A percentile compares a stretch with the other conserved stretches of the same genome.
Evolutionary conservation across 2,888 invertebrate species (phyloP).

Genomic region (Orgyia antiqua): DNA sequence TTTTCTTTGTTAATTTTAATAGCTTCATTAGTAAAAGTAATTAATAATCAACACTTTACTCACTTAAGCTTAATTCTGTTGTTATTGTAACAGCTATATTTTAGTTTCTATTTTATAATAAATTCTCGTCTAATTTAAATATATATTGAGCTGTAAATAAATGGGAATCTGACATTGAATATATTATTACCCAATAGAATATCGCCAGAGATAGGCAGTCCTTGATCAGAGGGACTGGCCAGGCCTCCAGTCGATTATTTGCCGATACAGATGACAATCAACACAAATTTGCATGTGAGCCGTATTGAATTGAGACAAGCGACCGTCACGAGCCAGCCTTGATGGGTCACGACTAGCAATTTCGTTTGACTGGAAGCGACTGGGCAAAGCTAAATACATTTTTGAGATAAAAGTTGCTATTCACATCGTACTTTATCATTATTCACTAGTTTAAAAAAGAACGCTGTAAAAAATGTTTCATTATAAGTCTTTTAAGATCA

Average conservation of each 20-base stretch:
- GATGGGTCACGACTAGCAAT: slow-evolving; percentile 30
- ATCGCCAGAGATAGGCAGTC: slow-evolving; percentile 7
- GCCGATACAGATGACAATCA: slow-evolving; percentile 64
- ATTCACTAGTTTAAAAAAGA: too few species aligned
- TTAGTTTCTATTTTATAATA: too few species aligned
- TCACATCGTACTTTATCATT: too few species aligned
- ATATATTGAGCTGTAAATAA: slow-evolving; percentile 19
- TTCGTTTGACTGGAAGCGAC: slow-evolving; percentile 23
- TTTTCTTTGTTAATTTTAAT: too few species aligned
- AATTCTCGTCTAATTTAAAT: slow-evolving; percentile 23
- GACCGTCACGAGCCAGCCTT: slow-evolving; percentile 42
- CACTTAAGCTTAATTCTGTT: too few species aligned
- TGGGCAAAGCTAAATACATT: too few species aligned
- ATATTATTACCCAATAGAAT: slow-evolving; percentile 26
- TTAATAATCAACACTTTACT: too few species aligned
- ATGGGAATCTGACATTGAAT: slow-evolving; percentile 17
- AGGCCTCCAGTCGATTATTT: slow-evolving; percentile 51
- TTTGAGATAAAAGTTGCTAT: too few species aligned
- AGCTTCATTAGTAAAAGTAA: too few species aligned
- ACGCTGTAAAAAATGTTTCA: too few species aligned
- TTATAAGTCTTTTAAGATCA: too few species aligned
- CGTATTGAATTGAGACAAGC: slow-evolving; percentile 61
- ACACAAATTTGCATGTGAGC: slow-evolving; percentile 66
- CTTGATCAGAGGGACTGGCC: slow-evolving; percentile 16
- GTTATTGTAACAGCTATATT: too few species aligned